A percentile compares a stretch with the other conserved stretches of the same genome.
Conservation (phyloP, 92 coral and sea anemone species). For the Epizoanthus scotinus region DNA sequence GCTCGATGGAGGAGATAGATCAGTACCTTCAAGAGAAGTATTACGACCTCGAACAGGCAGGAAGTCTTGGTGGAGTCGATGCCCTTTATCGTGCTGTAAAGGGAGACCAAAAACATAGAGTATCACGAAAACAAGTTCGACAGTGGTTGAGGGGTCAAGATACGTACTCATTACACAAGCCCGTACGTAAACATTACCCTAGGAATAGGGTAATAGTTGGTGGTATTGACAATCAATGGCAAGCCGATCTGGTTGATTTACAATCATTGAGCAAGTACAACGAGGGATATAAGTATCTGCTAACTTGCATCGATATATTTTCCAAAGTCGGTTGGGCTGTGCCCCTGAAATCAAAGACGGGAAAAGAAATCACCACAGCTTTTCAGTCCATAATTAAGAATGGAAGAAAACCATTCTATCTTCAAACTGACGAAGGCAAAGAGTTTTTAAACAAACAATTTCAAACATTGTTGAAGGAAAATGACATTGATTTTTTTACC, state of each 20-base stretch:
- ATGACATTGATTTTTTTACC: constrained; percentile 2
- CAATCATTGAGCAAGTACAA: constrained; percentile 31
- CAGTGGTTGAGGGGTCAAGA: constrained; percentile 53
- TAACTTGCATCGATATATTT: constrained; percentile 50
- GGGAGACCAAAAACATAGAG: constrained; percentile 43
- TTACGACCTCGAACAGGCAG: neutral
- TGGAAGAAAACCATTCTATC: neutral
- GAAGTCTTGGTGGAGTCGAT: neutral
- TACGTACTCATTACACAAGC: constrained; percentile 55
- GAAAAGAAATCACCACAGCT: neutral
- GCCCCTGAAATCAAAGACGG: constrained; percentile 54
- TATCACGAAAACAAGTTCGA: constrained; percentile 41
- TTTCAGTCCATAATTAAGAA: neutral
- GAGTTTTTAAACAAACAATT: constrained; percentile 16
- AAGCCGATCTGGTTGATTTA: constrained; percentile 57
- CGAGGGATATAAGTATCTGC: no score
- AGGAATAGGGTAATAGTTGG: constrained; percentile 50
- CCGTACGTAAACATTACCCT: constrained; percentile 40
- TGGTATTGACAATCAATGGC: neutral
- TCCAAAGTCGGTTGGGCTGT: constrained; percentile 61
- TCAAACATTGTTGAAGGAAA: constrained; percentile 16
- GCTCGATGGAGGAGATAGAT: constrained; percentile 9
- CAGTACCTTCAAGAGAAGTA: neutral
- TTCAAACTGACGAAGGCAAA: constrained; percentile 5
- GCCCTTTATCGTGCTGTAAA: constrained; percentile 49